These are phyloP conservation scores for Halcyon senegalensis DNA, from an alignment of 2,113 vertebrate species.

Conservation along the genomic window DNA sequence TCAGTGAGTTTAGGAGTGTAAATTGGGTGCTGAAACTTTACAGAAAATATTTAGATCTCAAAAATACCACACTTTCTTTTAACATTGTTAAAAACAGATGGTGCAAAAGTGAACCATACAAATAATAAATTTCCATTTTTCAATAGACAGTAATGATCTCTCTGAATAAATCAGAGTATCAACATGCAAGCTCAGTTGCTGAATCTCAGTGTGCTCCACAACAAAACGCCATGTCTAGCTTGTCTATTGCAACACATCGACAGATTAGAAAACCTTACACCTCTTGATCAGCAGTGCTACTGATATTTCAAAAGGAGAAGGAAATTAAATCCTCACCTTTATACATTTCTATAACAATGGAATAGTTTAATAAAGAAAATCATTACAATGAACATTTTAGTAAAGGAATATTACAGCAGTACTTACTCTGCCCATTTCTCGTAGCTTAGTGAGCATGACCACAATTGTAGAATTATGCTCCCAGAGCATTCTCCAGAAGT, in stretches of 20 bases:
- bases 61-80: neutral
- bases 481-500: constrained; percentile 99
- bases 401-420: neutral
- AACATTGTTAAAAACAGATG: neutral
- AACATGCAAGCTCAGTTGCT: neutral
- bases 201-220: neutral
- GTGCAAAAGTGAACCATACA: neutral
- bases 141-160: neutral
- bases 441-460: constrained; percentile 98
- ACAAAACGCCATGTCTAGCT: neutral
- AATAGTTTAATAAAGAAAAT: neutral
- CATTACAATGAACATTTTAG: neutral
- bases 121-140: neutral
- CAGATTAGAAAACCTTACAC: neutral
- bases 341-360: neutral
- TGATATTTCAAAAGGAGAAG: neutral
- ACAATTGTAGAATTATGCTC: constrained; percentile 99
- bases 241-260: neutral
- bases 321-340: neutral
- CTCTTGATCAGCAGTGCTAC: neutral
- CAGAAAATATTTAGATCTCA: neutral
- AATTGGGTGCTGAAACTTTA: neutral
- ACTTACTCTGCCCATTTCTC: constrained; percentile 98
- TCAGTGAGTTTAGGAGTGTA: neutral
- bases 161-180: neutral